Evolutionary conservation across 2,888 invertebrate genomes (phyloP).

Genomic region (Drosophila fungiperda): DNA sequence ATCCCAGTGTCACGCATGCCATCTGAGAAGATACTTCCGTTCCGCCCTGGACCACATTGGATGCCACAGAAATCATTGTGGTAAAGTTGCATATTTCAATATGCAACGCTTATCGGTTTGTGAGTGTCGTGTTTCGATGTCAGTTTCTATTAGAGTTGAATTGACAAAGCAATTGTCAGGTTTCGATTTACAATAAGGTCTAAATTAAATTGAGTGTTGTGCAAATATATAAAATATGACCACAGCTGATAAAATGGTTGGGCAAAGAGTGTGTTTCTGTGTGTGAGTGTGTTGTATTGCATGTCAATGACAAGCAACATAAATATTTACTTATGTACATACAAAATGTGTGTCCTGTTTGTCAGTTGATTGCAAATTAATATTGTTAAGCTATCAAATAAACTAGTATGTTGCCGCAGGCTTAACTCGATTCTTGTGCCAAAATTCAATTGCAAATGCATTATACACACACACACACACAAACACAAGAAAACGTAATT

Average conservation of each 20-base stretch:
- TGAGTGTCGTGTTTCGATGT: not conserved
- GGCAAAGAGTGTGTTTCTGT: not conserved
- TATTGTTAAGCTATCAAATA: slow-evolving; percentile 53
- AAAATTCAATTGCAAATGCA: slow-evolving; percentile 15
- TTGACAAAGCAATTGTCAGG: not conserved
- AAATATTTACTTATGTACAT: slow-evolving; percentile 60
- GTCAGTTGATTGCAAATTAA: slow-evolving; percentile 69
- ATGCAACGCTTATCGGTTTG: not conserved
- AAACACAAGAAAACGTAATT: slow-evolving; percentile 5
- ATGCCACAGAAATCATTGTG: not conserved
- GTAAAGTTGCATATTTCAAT: not conserved
- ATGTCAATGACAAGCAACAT: slow-evolving; percentile 40
- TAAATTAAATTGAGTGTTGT: slow-evolving; percentile 34
- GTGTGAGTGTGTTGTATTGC: slow-evolving; percentile 18
- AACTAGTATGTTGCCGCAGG: slow-evolving; percentile 25
- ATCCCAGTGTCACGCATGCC: not conserved
- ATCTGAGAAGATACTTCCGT: not conserved
- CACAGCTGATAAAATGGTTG: slow-evolving; percentile 10
- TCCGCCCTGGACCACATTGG: not conserved
- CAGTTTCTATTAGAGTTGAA: not conserved
- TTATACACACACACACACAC: slow-evolving; percentile 5
- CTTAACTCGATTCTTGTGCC: slow-evolving; percentile 29
- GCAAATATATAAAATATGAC: slow-evolving; percentile 19
- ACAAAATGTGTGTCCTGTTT: slow-evolving; percentile 36
- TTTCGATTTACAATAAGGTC: not conserved